Percentiles rank a stretch among this genome's conserved stretches.
Conservation (phyloP, 2,888 invertebrate species). For the Drosophila kanekoi region DNA sequence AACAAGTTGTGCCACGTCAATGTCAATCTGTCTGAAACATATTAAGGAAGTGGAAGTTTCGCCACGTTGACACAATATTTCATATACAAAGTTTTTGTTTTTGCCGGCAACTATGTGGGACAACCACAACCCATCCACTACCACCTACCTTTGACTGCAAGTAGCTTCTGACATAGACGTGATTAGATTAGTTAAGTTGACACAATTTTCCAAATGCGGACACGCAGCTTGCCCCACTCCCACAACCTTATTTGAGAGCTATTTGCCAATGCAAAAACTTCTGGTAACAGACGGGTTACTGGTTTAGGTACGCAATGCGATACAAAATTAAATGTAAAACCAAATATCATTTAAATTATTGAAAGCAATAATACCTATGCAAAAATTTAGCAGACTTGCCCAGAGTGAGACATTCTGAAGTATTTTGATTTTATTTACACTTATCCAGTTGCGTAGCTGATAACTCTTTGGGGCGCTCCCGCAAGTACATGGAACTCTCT, state of each 20-base stretch:
- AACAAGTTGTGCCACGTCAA: conserved; percentile 81
- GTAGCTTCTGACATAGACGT: conserved; percentile 64
- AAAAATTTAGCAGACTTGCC: too few species aligned
- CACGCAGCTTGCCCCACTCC: neutral
- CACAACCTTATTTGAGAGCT: conserved; percentile 22
- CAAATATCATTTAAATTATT: too few species aligned
- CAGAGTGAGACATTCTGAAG: neutral
- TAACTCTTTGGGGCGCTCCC: conserved; percentile 89
- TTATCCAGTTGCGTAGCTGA: conserved; percentile 89
- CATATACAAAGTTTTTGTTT: conserved; percentile 73
- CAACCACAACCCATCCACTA: conserved; percentile 31
- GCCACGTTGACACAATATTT: conserved; percentile 81
- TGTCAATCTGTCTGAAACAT: conserved; percentile 83
- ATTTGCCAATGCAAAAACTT: conserved; percentile 27
- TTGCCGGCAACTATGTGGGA: conserved; percentile 28
- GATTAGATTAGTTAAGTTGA: conserved; percentile 64
- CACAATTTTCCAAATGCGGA: conserved; percentile 5
- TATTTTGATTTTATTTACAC: neutral
- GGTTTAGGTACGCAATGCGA: neutral
- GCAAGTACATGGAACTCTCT: conserved; percentile 90
- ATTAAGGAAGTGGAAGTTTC: conserved; percentile 81
- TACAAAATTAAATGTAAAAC: conserved; percentile 28
- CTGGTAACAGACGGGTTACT: conserved; percentile 2
- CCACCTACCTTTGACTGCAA: conserved; percentile 39
- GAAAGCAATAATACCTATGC: too few species aligned